Evolutionary conservation across 2,113 vertebrate genomes (phyloP).

Genomic region (Smithornis capensis): DNA sequence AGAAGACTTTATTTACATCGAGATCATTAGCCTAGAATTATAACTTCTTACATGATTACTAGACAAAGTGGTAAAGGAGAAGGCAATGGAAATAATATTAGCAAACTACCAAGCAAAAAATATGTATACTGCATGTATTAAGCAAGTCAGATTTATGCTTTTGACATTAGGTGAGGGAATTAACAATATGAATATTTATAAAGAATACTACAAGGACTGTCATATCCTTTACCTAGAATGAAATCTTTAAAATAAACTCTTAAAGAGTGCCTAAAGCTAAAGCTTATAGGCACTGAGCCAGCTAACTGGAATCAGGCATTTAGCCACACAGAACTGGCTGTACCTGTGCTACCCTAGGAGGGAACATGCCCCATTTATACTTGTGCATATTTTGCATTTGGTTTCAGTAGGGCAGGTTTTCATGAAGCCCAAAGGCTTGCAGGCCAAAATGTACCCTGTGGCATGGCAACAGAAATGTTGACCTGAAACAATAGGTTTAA

Average conservation of each 20-base stretch:
- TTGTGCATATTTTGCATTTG: background rate
- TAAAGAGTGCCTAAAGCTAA: background rate
- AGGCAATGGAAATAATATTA: background rate
- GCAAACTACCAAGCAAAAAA: background rate
- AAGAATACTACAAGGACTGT: background rate
- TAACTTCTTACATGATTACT: background rate
- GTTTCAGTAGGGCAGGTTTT: background rate
- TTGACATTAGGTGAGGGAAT: conserved; percentile 27
- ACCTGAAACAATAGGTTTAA: background rate
- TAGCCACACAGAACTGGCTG: background rate
- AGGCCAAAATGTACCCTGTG: background rate
- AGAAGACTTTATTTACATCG: background rate
- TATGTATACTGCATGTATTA: background rate
- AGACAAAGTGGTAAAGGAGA: background rate
- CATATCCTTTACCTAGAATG: background rate
- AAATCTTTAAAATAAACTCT: background rate
- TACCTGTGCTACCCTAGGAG: background rate
- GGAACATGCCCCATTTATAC: background rate
- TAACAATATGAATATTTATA: conserved; percentile 11
- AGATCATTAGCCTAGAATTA: background rate
- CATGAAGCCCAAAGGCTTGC: background rate
- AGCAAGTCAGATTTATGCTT: conserved; percentile 1
- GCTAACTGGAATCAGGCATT: background rate
- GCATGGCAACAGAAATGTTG: background rate
- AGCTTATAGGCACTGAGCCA: background rate